Evolutionary conservation across 2,797 vertebrate genomes (phyloP).

Genomic region (Enteromius mattozi): DNA sequence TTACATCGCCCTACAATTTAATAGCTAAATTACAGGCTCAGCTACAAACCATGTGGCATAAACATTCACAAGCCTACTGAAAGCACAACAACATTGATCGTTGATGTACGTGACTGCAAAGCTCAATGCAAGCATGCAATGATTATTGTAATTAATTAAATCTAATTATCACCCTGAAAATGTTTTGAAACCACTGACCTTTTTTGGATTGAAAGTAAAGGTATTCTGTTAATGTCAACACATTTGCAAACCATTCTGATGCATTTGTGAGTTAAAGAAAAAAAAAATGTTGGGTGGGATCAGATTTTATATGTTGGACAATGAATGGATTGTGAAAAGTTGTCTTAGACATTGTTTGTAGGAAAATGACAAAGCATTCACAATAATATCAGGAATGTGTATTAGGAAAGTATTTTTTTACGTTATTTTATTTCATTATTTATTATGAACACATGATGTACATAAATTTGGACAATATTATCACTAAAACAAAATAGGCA

Average conservation of each 20-base stretch:
- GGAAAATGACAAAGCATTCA: neutral
- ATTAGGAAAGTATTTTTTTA: neutral
- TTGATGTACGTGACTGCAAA: neutral
- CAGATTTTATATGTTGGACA: neutral
- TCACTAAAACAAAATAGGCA: slow-evolving; percentile 39
- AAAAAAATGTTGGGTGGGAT: neutral
- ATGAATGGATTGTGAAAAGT: neutral
- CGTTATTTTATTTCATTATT: neutral
- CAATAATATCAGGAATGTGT: neutral
- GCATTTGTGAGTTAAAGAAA: neutral
- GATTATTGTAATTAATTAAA: slow-evolving; percentile 19
- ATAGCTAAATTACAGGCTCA: neutral
- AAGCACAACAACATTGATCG: slow-evolving; percentile 13
- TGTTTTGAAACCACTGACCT: slow-evolving; percentile 25
- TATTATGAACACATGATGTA: neutral
- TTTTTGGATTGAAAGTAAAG: slow-evolving; percentile 32
- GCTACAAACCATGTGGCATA: neutral
- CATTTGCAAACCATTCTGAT: neutral
- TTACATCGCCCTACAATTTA: slow-evolving; percentile 3
- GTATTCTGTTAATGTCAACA: slow-evolving; percentile 22
- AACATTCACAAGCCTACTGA: slow-evolving; percentile 14
- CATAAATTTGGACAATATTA: slow-evolving; percentile 27
- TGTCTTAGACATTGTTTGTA: neutral
- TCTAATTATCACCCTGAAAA: slow-evolving; percentile 27
- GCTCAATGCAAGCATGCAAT: slow-evolving; percentile 19